Evolutionary conservation across 2,888 invertebrate genomes (phyloP).

Genomic region (Muschampia staudingeri): DNA sequence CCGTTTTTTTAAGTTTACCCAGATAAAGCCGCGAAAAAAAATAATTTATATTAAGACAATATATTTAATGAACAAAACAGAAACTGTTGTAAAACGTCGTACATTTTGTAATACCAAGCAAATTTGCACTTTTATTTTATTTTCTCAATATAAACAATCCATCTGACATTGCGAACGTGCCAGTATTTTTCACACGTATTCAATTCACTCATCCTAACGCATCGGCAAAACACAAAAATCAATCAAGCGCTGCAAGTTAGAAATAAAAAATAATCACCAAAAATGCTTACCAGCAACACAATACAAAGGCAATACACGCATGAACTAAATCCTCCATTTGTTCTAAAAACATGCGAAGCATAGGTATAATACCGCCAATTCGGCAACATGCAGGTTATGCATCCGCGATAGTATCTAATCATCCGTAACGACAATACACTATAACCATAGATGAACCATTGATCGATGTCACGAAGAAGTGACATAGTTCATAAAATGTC

Average conservation of each 20-base stretch:
- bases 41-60: too few relatives aligned
- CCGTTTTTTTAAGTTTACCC: too few relatives aligned
- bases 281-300: constrained; percentile 39
- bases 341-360: constrained; percentile 45
- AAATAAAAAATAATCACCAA: constrained; percentile 39
- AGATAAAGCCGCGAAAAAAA: too few relatives aligned
- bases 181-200: constrained; percentile 18
- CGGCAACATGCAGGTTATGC: constrained; percentile 38
- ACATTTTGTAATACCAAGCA: background rate
- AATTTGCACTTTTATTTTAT: background rate
- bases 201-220: constrained; percentile 16
- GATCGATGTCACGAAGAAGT: background rate
- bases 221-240: constrained; percentile 19
- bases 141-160: background rate
- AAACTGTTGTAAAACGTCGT: too few relatives aligned
- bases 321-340: constrained; percentile 43
- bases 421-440: constrained; percentile 41
- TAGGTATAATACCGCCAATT: constrained; percentile 32
- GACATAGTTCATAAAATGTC: background rate
- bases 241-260: constrained; percentile 16
- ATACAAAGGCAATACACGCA: constrained; percentile 48
- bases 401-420: constrained; percentile 43
- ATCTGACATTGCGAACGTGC: background rate
- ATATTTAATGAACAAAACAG: background rate
- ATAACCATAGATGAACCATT: constrained; percentile 23